Conservation (phyloP, 2,888 invertebrate genomes). For the Synergus gifuensis region DNA sequence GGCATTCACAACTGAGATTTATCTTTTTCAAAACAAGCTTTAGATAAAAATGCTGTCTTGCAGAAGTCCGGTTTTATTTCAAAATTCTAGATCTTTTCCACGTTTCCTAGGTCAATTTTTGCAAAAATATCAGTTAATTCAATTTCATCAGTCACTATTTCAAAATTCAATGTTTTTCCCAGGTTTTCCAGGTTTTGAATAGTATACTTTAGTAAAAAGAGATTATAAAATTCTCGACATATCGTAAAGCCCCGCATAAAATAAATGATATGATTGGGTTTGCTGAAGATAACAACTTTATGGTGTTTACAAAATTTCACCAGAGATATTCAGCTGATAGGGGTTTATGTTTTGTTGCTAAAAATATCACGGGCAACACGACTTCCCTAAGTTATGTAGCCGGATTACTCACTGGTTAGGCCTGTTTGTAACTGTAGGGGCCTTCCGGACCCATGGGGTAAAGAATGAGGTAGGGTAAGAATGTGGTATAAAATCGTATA, state of each 20-base stretch:
- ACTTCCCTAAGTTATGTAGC: constrained; percentile 1
- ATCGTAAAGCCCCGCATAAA: not conserved
- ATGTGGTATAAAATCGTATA: constrained; percentile 5
- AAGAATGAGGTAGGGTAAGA: not conserved
- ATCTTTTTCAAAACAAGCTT: too few species aligned
- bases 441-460: constrained; percentile 19
- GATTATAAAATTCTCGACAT: not conserved
- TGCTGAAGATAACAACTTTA: not conserved
- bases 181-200: too few species aligned
- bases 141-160: too few species aligned
- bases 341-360: constrained; percentile 19
- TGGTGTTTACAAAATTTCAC: constrained; percentile 22
- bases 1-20: not conserved
- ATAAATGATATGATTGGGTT: not conserved
- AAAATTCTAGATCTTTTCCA: not conserved
- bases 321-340: not conserved
- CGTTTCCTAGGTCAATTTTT: not conserved
- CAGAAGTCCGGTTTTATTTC: too few species aligned
- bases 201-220: not conserved
- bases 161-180: too few species aligned
- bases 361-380: constrained; percentile 1
- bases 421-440: constrained; percentile 28
- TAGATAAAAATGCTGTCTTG: too few species aligned
- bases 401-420: constrained; percentile 25
- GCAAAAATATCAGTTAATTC: not conserved